Conservation (phyloP, 2,797 vertebrate genomes). For the Anabacerthia variegaticeps region DNA sequence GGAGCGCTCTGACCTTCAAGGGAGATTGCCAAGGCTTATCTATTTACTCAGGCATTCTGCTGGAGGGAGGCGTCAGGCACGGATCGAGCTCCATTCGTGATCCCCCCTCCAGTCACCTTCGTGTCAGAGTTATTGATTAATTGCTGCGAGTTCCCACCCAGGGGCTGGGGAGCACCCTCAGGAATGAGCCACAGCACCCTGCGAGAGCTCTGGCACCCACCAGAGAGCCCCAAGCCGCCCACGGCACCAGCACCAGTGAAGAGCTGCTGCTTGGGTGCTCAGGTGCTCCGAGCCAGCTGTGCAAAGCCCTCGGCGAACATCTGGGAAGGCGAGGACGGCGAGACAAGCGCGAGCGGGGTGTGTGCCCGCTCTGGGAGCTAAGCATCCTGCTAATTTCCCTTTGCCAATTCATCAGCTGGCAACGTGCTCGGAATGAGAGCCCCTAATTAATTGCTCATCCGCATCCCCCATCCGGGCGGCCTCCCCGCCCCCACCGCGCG, state of each 20-base stretch:
- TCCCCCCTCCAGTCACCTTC: neutral
- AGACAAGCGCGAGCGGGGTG: neutral
- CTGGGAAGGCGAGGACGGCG: neutral
- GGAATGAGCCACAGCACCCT: neutral
- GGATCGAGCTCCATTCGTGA: neutral
- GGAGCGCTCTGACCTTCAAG: conserved; percentile 54
- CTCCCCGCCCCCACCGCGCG: conserved; percentile 26
- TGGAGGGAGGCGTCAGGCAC: neutral
- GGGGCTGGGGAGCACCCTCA: neutral
- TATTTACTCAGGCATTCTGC: conserved; percentile 56
- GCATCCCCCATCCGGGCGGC: conserved; percentile 71
- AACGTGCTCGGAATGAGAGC: conserved; percentile 83
- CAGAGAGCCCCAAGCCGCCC: rapidly evolving
- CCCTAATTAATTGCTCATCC: conserved; percentile 91
- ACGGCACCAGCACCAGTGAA: rapidly evolving
- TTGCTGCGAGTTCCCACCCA: neutral
- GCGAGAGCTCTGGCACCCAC: neutral
- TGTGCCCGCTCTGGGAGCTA: neutral
- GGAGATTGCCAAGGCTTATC: conserved; percentile 51
- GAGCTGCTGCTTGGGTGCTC: neutral
- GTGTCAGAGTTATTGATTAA: conserved; percentile 41
- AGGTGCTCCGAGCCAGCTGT: conserved; percentile 34
- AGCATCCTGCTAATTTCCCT: conserved; percentile 54
- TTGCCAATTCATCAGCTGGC: conserved; percentile 61
- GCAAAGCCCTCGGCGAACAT: neutral